Conservation (phyloP, 1,140 invertebrate genomes). For the Holcopasites calliopsidis region DNA sequence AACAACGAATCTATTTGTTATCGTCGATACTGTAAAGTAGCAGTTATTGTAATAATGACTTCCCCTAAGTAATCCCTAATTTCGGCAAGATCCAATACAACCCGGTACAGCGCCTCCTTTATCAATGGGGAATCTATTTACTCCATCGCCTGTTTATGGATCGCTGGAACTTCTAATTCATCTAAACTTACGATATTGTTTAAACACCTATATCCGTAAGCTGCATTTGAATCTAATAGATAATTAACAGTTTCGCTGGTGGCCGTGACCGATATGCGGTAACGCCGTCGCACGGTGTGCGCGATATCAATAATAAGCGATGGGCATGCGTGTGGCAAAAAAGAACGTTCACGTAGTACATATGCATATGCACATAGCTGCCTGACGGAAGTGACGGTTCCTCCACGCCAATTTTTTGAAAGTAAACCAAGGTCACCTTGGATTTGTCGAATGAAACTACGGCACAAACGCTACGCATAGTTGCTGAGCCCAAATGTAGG, state of each 20-base stretch:
- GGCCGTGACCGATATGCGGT: conserved; percentile 48
- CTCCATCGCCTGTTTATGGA: not conserved
- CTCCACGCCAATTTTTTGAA: conserved; percentile 16
- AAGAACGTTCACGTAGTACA: conserved; percentile 37
- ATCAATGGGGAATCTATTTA: not conserved
- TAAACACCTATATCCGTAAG: conserved; percentile 23
- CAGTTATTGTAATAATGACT: too few species aligned
- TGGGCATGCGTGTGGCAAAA: conserved; percentile 44
- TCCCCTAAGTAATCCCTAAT: not conserved
- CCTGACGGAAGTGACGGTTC: conserved; percentile 29
- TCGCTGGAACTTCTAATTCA: not conserved
- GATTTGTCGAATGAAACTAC: conserved; percentile 13
- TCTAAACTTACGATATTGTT: not conserved
- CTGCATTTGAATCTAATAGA: conserved; percentile 37
- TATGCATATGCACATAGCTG: not conserved
- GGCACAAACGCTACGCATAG: not conserved
- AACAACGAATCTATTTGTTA: too few species aligned
- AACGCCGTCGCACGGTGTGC: conserved; percentile 38
- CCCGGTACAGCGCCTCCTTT: not conserved
- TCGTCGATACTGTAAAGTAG: too few species aligned
- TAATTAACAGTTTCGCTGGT: conserved; percentile 41
- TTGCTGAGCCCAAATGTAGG: not conserved
- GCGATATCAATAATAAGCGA: conserved; percentile 47
- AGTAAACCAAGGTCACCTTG: conserved; percentile 36
- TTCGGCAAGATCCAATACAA: not conserved